Conservation (phyloP, 2,888 invertebrate genomes). For the Congeria kusceri region DNA sequence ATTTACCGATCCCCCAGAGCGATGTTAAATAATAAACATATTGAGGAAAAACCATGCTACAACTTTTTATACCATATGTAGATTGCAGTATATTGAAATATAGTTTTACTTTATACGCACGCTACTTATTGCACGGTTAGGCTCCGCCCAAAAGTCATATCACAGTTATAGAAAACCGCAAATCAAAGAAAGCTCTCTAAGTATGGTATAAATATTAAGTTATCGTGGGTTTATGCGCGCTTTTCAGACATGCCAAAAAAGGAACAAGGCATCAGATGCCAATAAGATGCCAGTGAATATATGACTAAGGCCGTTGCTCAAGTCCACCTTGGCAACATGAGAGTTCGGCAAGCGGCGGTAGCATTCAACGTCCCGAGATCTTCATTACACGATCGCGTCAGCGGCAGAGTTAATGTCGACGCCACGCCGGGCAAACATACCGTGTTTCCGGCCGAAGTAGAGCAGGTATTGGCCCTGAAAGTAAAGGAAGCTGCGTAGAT, state of each 20-base stretch:
- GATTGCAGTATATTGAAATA: too few relatives aligned
- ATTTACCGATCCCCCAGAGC: too few relatives aligned
- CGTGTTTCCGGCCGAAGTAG: background rate
- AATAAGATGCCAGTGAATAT: background rate
- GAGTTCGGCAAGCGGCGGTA: background rate
- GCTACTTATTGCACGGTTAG: too few relatives aligned
- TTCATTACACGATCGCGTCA: background rate
- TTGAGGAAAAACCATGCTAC: too few relatives aligned
- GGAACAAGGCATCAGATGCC: slow-evolving; percentile 5
- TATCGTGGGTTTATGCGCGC: too few relatives aligned
- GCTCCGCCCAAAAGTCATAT: too few relatives aligned
- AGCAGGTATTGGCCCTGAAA: background rate
- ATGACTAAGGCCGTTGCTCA: background rate
- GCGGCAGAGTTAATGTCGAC: background rate
- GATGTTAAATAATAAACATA: too few relatives aligned
- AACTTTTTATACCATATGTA: too few relatives aligned
- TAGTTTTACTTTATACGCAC: too few relatives aligned
- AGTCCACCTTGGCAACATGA: background rate
- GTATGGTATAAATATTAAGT: too few relatives aligned
- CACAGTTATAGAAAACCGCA: too few relatives aligned
- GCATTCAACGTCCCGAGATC: slow-evolving; percentile 3
- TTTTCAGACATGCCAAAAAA: slow-evolving; percentile 3
- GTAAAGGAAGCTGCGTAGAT: background rate
- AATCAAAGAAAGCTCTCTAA: too few relatives aligned
- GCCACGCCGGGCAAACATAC: background rate